Conservation (phyloP, 2,797 vertebrate genomes). For the Ctenopoma kingsleyae region DNA sequence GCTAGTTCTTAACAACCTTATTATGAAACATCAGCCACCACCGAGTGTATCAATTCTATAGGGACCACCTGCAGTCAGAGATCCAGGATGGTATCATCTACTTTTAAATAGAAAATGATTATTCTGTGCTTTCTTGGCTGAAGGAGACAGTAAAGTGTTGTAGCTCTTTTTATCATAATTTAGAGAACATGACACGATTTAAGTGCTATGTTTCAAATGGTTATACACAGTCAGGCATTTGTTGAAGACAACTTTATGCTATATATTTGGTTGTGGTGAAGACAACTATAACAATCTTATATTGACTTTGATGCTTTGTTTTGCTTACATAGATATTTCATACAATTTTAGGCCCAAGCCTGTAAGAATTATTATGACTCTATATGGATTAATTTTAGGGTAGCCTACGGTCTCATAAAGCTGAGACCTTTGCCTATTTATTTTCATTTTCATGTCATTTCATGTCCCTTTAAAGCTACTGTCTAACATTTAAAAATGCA, state of each 20-base stretch:
- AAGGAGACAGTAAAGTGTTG: neutral
- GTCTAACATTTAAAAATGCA: neutral
- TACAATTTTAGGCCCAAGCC: neutral
- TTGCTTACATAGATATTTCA: no score
- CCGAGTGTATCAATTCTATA: neutral
- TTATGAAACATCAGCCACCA: slow-evolving; percentile 7
- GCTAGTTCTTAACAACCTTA: neutral
- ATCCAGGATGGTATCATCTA: neutral
- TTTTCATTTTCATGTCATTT: neutral
- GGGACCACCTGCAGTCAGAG: slow-evolving; percentile 1
- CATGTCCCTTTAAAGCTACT: neutral
- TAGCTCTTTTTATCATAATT: slow-evolving; percentile 11
- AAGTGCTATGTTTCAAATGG: neutral
- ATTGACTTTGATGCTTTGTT: slow-evolving; percentile 11
- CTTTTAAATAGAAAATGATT: neutral
- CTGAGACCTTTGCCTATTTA: neutral
- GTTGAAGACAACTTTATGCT: neutral
- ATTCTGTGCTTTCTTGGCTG: neutral
- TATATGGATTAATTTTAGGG: slow-evolving; percentile 10
- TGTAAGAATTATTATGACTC: slow-evolving; percentile 19
- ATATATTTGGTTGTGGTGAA: neutral
- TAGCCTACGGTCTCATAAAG: slow-evolving; percentile 4
- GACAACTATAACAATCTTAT: neutral
- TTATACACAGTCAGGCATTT: neutral
- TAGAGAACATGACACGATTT: neutral